Conservation (phyloP, 1,140 invertebrate species). For the Camponotus pennsylvanicus region DNA sequence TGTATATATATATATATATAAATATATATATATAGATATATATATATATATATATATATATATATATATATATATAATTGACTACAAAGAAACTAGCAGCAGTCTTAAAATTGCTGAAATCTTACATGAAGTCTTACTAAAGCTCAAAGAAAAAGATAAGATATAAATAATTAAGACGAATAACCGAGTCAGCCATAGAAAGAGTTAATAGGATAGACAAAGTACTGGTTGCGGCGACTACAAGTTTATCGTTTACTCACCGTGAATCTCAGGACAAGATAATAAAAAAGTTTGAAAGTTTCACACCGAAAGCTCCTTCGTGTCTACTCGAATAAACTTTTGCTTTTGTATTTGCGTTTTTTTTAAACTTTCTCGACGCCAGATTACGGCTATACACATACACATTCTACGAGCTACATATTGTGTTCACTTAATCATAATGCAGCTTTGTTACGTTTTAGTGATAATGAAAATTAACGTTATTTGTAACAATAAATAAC, state of each 20-base stretch:
- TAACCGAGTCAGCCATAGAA: conserved; percentile 25
- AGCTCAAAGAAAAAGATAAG: not conserved
- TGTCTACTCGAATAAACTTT: conserved; percentile 60
- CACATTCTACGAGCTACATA: not conserved
- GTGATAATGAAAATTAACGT: conserved; percentile 9
- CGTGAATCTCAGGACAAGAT: conserved; percentile 38
- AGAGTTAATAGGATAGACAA: conserved; percentile 28
- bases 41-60: not conserved
- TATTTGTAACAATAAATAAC: not conserved
- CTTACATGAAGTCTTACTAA: not conserved
- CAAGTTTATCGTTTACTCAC: conserved; percentile 52
- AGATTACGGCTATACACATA: not conserved
- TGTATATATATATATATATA: not conserved
- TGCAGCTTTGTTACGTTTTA: not conserved
- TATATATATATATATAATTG: not conserved
- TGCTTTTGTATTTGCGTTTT: conserved; percentile 30
- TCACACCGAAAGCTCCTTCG: conserved; percentile 31
- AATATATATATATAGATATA: conserved; percentile 8
- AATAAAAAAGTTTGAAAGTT: conserved; percentile 69
- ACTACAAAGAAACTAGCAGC: not conserved
- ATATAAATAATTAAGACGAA: conserved; percentile 62
- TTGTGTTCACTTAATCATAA: not conserved
- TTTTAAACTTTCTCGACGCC: conserved; percentile 2
- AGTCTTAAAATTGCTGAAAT: not conserved
- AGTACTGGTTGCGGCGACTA: conserved; percentile 8